Conservation (phyloP, 2,888 invertebrate genomes). For the Drosophila demipolita region DNA sequence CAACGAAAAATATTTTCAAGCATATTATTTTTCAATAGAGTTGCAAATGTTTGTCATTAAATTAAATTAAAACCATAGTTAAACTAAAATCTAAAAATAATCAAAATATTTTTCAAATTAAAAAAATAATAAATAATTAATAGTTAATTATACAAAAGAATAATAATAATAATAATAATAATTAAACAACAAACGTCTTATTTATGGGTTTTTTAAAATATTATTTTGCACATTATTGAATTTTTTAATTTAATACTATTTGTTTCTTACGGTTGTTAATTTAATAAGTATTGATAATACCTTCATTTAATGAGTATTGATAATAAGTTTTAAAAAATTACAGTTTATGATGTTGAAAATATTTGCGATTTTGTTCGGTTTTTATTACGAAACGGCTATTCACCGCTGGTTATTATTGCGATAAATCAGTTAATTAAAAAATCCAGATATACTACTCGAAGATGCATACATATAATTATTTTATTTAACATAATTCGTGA, state of each 20-base stretch:
- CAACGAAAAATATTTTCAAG: neutral
- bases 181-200: neutral
- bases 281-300: neutral
- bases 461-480: slow-evolving; percentile 11
- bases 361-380: neutral
- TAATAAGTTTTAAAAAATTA: neutral
- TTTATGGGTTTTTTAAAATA: too few relatives aligned
- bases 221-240: neutral
- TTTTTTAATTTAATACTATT: neutral
- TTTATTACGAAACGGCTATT: neutral
- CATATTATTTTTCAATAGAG: neutral
- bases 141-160: neutral
- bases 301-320: neutral
- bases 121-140: neutral
- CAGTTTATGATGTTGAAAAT: neutral
- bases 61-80: neutral
- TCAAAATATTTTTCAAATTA: neutral
- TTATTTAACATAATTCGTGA: slow-evolving; percentile 42
- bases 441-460: neutral
- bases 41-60: neutral
- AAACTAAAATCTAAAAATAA: neutral
- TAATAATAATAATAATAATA: too few relatives aligned
- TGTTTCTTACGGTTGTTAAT: neutral
- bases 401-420: neutral
- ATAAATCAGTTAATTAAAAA: neutral